A percentile compares a stretch with the other conserved stretches of the same genome.
These are phyloP conservation scores for Chionomys nivalis DNA, from an alignment of 2,113 vertebrate genomes.

Conservation along the genomic window DNA sequence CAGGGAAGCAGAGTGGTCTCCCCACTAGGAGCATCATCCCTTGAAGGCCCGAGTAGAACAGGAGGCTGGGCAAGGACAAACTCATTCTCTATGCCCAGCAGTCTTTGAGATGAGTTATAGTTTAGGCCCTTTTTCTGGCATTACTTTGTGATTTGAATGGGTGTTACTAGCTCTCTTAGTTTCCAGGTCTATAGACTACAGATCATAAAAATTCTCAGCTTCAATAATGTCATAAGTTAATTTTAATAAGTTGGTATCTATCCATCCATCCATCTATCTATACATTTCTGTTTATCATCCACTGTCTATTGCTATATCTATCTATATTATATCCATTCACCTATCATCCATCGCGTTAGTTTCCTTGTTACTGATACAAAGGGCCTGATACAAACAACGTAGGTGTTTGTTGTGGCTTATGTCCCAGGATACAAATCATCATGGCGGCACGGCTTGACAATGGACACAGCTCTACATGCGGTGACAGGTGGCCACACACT, in stretches of 20 bases:
- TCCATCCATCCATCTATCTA: neutral
- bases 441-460: neutral
- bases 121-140: neutral
- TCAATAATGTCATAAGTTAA: neutral
- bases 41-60: neutral
- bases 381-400: neutral
- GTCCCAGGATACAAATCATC: neutral
- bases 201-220: neutral
- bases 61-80: neutral
- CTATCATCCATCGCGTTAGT: neutral
- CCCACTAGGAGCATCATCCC: neutral
- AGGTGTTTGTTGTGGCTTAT: neutral
- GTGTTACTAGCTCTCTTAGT: rapidly evolving
- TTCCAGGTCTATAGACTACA: neutral
- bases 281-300: neutral
- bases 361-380: neutral
- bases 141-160: neutral
- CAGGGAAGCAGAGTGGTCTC: neutral
- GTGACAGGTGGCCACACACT: neutral
- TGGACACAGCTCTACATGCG: neutral
- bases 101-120: neutral
- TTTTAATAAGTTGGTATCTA: neutral
- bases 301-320: neutral
- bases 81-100: neutral
- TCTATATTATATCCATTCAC: neutral